Evolutionary conservation across 2,113 vertebrate species (phyloP).

Genomic region (Gasterosteus nipponicus): DNA sequence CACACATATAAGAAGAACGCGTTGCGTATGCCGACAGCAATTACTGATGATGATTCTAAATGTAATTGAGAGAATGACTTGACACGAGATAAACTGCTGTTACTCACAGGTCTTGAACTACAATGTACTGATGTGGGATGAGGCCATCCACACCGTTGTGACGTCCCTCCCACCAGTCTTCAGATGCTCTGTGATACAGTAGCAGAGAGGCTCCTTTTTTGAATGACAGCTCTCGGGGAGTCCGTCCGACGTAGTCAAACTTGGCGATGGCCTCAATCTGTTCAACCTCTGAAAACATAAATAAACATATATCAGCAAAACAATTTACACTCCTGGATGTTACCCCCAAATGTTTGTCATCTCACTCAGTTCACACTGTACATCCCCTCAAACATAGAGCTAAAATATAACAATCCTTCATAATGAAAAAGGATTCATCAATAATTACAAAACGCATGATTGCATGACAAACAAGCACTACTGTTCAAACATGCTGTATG

Average conservation of each 20-base stretch:
- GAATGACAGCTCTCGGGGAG: slow-evolving; percentile 94
- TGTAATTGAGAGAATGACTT: neutral
- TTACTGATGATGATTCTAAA: slow-evolving; percentile 1
- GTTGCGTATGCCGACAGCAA: neutral
- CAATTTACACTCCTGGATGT: neutral
- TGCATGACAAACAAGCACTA: neutral
- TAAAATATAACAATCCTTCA: neutral
- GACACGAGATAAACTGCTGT: neutral
- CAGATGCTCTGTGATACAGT: slow-evolving; percentile 93
- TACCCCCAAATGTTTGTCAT: neutral
- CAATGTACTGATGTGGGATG: slow-evolving; percentile 98
- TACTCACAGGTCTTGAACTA: slow-evolving; percentile 98
- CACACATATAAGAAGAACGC: neutral
- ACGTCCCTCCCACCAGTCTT: slow-evolving; percentile 99
- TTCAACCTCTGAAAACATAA: slow-evolving; percentile 88
- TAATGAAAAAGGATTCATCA: neutral
- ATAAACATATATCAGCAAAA: neutral
- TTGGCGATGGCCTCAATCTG: slow-evolving; percentile 99
- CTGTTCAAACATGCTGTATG: neutral
- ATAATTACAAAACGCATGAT: neutral
- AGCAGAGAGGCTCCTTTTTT: slow-evolving; percentile 97
- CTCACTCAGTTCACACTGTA: neutral
- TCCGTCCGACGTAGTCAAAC: slow-evolving; percentile 94
- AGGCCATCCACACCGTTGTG: slow-evolving; percentile 97
- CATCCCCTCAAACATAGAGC: neutral